A percentile compares a stretch with the other conserved stretches of the same genome.
phyloP scores from a whole-genome alignment of 2,797 vertebrate species.

The Schizopygopsis pylzovi region DNA sequence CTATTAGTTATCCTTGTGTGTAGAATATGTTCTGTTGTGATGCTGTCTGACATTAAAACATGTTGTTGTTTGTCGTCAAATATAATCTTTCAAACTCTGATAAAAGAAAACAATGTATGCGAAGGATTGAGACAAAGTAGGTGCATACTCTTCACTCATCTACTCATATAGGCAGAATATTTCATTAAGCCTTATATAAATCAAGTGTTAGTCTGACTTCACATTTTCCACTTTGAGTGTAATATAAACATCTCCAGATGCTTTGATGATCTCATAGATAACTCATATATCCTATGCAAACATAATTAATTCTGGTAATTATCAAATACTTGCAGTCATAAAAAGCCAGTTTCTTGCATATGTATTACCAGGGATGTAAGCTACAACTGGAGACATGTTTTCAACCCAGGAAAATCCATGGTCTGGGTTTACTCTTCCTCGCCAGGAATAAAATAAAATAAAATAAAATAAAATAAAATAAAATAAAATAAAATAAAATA shows the following conservation, averaged over 20 bases:
- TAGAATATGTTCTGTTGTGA: neutral
- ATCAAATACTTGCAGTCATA: neutral
- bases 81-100: neutral
- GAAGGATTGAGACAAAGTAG: neutral
- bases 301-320: neutral
- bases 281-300: neutral
- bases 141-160: neutral
- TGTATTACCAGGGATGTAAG: neutral
- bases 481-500: too few relatives aligned
- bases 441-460: neutral
- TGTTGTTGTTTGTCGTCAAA: neutral
- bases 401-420: neutral
- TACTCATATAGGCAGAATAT: neutral
- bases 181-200: neutral
- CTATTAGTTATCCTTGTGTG: neutral
- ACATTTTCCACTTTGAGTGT: neutral
- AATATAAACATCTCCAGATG: neutral
- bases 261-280: constrained; percentile 3
- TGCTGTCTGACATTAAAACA: neutral
- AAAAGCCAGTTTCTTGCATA: neutral
- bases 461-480: too few relatives aligned
- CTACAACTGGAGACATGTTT: neutral
- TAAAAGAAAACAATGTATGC: neutral
- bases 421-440: neutral
- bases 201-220: neutral